A percentile compares a stretch with the other conserved stretches of the same genome.
Evolutionary conservation across 1,140 invertebrate genomes (phyloP).

Genomic region (Drosophila novamexicana): DNA sequence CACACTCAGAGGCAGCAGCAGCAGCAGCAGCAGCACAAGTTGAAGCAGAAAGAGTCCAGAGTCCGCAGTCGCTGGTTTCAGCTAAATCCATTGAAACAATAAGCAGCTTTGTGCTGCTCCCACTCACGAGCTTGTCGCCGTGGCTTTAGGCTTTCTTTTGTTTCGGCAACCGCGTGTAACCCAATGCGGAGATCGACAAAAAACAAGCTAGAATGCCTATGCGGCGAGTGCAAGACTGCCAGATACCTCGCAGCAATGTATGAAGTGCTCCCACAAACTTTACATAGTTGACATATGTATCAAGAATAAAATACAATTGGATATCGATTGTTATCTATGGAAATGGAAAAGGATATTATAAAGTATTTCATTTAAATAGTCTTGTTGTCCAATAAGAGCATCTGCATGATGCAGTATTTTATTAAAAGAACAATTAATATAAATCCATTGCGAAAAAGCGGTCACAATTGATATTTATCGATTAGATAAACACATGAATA

Average conservation of each 20-base stretch:
- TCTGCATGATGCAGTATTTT: too few species aligned
- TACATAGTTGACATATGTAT: background rate
- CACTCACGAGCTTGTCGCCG: constrained; percentile 16
- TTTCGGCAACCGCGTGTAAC: constrained; percentile 16
- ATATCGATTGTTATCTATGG: background rate
- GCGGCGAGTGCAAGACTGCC: background rate
- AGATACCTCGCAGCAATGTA: background rate
- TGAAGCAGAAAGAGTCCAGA: constrained; percentile 3
- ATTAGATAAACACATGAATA: too few species aligned
- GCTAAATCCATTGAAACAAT: constrained; percentile 59
- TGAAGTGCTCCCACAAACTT: too few species aligned
- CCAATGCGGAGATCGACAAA: constrained; percentile 19
- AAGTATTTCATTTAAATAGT: too few species aligned
- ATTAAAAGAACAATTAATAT: too few species aligned
- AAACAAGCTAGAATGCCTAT: background rate
- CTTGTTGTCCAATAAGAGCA: too few species aligned
- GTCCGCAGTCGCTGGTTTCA: constrained; percentile 11
- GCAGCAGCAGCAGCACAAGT: background rate
- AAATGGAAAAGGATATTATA: background rate
- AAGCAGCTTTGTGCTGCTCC: constrained; percentile 50
- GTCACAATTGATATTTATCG: too few species aligned
- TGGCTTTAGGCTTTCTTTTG: constrained; percentile 30
- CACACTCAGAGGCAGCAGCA: background rate
- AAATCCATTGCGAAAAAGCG: too few species aligned
- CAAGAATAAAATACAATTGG: too few species aligned